phyloP scores from a whole-genome alignment of 1,140 invertebrate species.

The Arion vulgaris region DNA sequence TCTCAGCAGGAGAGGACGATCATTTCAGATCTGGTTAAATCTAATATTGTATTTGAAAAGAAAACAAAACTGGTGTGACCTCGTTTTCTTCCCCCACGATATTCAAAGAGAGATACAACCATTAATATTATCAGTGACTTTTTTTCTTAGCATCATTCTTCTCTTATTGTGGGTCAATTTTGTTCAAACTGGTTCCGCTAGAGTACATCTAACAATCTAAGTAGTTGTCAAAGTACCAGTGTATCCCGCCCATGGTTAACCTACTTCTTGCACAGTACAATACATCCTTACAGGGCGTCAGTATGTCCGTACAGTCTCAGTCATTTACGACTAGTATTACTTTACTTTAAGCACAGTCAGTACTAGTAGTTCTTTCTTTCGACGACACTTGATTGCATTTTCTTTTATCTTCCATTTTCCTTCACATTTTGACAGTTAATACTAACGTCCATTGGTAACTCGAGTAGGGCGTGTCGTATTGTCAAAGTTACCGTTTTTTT shows the following conservation, averaged over 20 bases:
- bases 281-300: neutral
- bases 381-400: neutral
- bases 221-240: too few relatives aligned
- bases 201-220: too few relatives aligned
- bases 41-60: too few relatives aligned
- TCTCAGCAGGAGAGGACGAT: too few relatives aligned
- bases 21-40: too few relatives aligned
- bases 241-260: neutral
- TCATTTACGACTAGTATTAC: neutral
- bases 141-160: too few relatives aligned
- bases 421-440: neutral
- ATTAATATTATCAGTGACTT: too few relatives aligned
- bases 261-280: neutral
- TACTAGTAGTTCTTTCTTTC: constrained; percentile 1
- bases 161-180: too few relatives aligned
- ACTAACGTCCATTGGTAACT: neutral
- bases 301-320: neutral
- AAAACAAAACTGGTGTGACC: too few relatives aligned
- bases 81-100: too few relatives aligned
- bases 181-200: too few relatives aligned
- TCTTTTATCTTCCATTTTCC: neutral
- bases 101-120: too few relatives aligned
- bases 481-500: neutral
- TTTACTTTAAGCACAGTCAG: neutral
- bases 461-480: neutral